Percentiles rank a stretch among this genome's conserved stretches.
phyloP scores from a whole-genome alignment of 2,888 invertebrate genomes.

The Trypoxylon attenuatum region DNA sequence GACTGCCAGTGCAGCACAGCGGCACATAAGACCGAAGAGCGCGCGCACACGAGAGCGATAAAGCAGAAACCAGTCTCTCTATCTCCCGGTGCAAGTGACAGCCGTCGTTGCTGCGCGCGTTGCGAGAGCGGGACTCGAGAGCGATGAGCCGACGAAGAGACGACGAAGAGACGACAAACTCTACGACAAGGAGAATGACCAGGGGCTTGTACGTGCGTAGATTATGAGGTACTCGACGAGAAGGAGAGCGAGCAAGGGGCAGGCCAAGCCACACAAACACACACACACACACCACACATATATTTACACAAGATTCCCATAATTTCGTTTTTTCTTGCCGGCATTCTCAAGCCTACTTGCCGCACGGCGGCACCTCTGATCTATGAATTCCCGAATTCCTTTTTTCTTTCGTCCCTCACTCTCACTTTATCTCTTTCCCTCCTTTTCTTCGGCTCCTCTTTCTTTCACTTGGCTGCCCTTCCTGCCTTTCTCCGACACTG shows the following conservation, averaged over 20 bases:
- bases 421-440: conserved; percentile 4
- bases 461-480: conserved; percentile 4
- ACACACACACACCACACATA: too few relatives aligned
- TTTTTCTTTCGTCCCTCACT: conserved; percentile 22
- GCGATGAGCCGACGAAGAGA: conserved; percentile 6
- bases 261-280: too few relatives aligned
- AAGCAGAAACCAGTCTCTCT: conserved; percentile 45
- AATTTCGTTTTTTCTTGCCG: conserved; percentile 52
- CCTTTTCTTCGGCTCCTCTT: conserved; percentile 17
- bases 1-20: conserved; percentile 2
- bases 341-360: conserved; percentile 49
- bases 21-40: not conserved
- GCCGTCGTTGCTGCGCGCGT: conserved; percentile 24
- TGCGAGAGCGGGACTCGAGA: conserved; percentile 2
- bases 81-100: conserved; percentile 43
- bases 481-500: not conserved
- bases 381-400: conserved; percentile 60
- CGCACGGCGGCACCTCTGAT: conserved; percentile 62
- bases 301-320: conserved; percentile 56
- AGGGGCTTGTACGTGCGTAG: not conserved
- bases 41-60: conserved; percentile 32
- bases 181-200: conserved; percentile 2
- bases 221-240: not conserved
- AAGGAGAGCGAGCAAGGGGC: not conserved
- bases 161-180: conserved; percentile 24